Conservation (phyloP, 2,888 invertebrate species). For the Colostygia pectinataria region DNA sequence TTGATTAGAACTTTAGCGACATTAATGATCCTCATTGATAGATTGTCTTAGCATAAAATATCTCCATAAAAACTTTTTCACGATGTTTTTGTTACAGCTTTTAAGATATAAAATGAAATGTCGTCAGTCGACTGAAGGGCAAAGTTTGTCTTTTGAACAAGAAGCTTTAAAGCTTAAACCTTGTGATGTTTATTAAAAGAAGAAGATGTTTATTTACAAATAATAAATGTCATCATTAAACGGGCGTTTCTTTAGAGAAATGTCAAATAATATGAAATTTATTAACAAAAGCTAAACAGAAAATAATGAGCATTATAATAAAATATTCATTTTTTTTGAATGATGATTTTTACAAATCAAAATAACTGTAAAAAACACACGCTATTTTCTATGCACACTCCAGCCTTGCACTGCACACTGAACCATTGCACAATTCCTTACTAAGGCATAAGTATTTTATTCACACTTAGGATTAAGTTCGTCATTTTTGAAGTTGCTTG, state of each 20-base stretch:
- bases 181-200: no score
- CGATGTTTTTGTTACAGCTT: slow-evolving; percentile 44
- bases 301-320: neutral
- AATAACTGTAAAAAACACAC: slow-evolving; percentile 12
- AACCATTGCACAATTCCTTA: slow-evolving; percentile 10
- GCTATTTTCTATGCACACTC: slow-evolving; percentile 14
- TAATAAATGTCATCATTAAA: slow-evolving; percentile 19
- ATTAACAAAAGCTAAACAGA: slow-evolving; percentile 14
- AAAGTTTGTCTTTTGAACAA: slow-evolving; percentile 18
- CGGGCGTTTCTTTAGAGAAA: slow-evolving; percentile 6
- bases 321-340: neutral
- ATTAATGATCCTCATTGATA: slow-evolving; percentile 20
- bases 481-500: slow-evolving; percentile 11
- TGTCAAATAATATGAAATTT: slow-evolving; percentile 1
- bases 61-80: slow-evolving; percentile 26
- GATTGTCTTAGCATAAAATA: slow-evolving; percentile 20
- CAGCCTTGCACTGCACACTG: slow-evolving; percentile 15
- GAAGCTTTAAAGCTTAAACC: slow-evolving; percentile 18
- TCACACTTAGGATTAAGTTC: neutral
- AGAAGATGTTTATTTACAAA: slow-evolving; percentile 13
- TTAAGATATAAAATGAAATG: slow-evolving; percentile 28
- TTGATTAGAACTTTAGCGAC: slow-evolving; percentile 15
- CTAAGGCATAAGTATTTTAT: slow-evolving; percentile 7
- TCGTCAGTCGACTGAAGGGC: slow-evolving; percentile 27
- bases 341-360: neutral